Evolutionary conservation across 2,113 vertebrate genomes (phyloP).

Genomic region (Phalacrocorax pelagicus): DNA sequence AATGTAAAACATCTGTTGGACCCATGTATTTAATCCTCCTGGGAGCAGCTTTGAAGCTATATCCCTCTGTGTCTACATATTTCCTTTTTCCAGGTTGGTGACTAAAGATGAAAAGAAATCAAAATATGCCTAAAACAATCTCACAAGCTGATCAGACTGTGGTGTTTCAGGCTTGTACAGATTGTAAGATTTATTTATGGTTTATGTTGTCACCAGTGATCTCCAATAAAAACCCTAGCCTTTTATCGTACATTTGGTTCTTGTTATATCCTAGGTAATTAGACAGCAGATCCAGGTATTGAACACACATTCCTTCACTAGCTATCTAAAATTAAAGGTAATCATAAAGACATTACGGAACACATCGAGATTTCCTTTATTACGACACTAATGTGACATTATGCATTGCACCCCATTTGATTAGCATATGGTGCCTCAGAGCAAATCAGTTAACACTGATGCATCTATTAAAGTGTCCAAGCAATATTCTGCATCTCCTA

Average conservation of each 20-base stretch:
- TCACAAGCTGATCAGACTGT: not conserved
- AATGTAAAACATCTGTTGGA: conserved; percentile 49
- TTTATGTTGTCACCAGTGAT: conserved; percentile 18
- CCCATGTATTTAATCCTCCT: not conserved
- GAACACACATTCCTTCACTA: conserved; percentile 38
- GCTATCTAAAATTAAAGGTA: conserved; percentile 68
- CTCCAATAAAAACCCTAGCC: conserved; percentile 22
- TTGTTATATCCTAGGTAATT: conserved; percentile 40
- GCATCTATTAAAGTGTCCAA: conserved; percentile 58
- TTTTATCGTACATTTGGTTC: conserved; percentile 32
- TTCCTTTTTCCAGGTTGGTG: conserved; percentile 10
- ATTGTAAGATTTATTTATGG: not conserved
- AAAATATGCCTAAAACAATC: conserved; percentile 27
- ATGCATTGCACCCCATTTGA: conserved; percentile 60
- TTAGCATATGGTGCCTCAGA: conserved; percentile 65
- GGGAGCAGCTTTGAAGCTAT: conserved; percentile 27
- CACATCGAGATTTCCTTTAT: conserved; percentile 59
- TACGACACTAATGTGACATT: conserved; percentile 61
- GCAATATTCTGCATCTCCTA: conserved; percentile 40
- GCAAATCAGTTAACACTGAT: conserved; percentile 65
- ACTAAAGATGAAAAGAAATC: conserved; percentile 46
- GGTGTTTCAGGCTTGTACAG: not conserved
- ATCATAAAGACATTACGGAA: conserved; percentile 66
- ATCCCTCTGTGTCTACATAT: not conserved
- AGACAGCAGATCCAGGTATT: conserved; percentile 54